phyloP scores from a whole-genome alignment of 2,113 vertebrate genomes.

The Gnathonemus echidnorhynchus region DNA sequence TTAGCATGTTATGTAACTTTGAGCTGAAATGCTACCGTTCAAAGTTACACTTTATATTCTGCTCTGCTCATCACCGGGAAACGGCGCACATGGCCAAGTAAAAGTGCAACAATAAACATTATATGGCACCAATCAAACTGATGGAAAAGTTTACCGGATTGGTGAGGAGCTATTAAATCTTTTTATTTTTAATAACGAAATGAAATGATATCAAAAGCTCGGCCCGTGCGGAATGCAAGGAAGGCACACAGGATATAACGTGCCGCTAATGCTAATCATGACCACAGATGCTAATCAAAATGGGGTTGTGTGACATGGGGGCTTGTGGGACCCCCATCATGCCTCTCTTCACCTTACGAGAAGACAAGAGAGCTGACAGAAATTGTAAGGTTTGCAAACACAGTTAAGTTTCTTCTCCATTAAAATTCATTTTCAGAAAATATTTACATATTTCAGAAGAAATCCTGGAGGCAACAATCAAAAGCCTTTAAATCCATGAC shows the following conservation, averaged over 20 bases:
- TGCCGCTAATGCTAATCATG: not conserved
- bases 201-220: not conserved
- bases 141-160: not conserved
- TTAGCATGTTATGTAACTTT: not conserved
- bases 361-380: not conserved
- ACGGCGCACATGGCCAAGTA: not conserved
- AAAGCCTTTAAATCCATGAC: not conserved
- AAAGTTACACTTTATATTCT: not conserved
- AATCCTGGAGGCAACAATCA: not conserved
- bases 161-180: not conserved
- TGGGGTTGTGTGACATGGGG: not conserved
- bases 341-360: not conserved
- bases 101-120: not conserved
- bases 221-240: not conserved
- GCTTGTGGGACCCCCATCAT: not conserved
- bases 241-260: not conserved
- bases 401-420: not conserved
- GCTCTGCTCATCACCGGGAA: not conserved
- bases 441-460: not conserved
- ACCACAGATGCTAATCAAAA: not conserved
- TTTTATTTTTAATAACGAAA: not conserved
- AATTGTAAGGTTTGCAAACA: not conserved
- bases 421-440: not conserved
- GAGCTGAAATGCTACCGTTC: not conserved
- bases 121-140: not conserved